Evolutionary conservation across 2,888 invertebrate genomes (phyloP).

Genomic region (Axea sp.): DNA sequence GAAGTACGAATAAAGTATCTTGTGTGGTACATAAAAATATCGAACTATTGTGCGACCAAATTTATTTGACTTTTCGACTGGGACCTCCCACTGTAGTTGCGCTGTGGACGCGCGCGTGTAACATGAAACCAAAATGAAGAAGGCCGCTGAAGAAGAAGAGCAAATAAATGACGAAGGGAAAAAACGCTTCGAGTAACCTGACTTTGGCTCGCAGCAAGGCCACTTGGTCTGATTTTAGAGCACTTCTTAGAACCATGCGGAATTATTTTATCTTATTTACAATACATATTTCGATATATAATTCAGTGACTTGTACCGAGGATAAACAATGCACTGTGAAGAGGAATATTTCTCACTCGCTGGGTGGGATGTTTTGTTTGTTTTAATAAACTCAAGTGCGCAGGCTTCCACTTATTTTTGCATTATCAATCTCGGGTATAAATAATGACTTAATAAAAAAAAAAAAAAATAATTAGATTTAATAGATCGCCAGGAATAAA

Average conservation of each 20-base stretch:
- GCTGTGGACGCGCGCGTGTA: constrained; percentile 4
- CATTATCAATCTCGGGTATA: too few relatives aligned
- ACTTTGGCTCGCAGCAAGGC: constrained; percentile 39
- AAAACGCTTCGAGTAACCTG: constrained; percentile 22
- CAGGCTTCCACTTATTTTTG: too few relatives aligned
- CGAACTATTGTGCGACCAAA: constrained; percentile 18
- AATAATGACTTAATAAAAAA: too few relatives aligned
- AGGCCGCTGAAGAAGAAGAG: constrained; percentile 2
- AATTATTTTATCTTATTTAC: constrained; percentile 22
- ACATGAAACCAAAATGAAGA: constrained; percentile 17
- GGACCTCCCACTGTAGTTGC: constrained; percentile 33
- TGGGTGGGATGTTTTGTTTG: too few relatives aligned
- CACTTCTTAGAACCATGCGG: constrained; percentile 13
- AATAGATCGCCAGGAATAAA: too few relatives aligned
- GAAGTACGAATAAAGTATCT: constrained; percentile 20
- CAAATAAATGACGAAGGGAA: constrained; percentile 14
- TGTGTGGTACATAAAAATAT: constrained; percentile 17
- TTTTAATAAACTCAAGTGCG: too few relatives aligned
- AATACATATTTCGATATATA: constrained; percentile 23
- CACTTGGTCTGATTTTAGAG: constrained; percentile 37
- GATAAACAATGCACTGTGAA: too few relatives aligned
- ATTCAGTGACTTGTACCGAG: too few relatives aligned
- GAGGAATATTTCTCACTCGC: too few relatives aligned
- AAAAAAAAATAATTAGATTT: too few relatives aligned
- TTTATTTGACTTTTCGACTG: constrained; percentile 19